Evolutionary conservation across 2,797 vertebrate species (phyloP), one percentile per base, ranked within the genome.

Genomic region (Dicrostonyx torquatus): DNA sequence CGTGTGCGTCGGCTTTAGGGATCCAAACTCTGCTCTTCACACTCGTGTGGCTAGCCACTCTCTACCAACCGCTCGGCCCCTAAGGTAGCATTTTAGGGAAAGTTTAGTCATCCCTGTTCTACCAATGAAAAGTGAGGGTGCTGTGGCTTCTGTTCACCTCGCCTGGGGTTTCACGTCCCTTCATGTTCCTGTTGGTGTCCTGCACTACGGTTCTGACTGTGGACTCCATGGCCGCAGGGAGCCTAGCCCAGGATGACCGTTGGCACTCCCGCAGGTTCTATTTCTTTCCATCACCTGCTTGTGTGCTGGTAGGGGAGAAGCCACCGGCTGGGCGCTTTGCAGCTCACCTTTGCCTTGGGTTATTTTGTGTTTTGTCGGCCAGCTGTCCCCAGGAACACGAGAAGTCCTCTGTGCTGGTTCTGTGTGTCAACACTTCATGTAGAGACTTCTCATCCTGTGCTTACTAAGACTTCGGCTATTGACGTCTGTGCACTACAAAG

Each of bases 111-210:
- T 24, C 22, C 26, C 12, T 68, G 4, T 53, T 70, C 68, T 58
- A 20, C 79, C 6, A 5, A 77, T 66, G 70, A 58, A 45, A 68
- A 15, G 15, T 4, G 31, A 60, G 48, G 84, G 64, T 6, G 6
- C 31, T 2, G 0, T 48, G 64, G n/a, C 78, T 86, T 5, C 0
- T 11, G 15, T 77, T 37, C 26, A 2, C 26, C 26, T 78, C 24
- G 26, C 34, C 43, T 26, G 17, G 2, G 31, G 45, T 18, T 45
- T 18, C 45, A 5, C 11, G 24, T n/a, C 6, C 1, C 12, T 22
- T 31, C 0, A 0, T 29, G 43, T 43, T 15, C 37, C 29, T 6
- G 5, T 40, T 2, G 0, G 0, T 48, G 7, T 14, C 31, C 1
- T 18, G 12, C 31, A 10, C 0, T 10, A 6, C 22, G 11, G 76